phyloP scores from a whole-genome alignment of 2,113 vertebrate species.

The Vulpes vulpes region DNA sequence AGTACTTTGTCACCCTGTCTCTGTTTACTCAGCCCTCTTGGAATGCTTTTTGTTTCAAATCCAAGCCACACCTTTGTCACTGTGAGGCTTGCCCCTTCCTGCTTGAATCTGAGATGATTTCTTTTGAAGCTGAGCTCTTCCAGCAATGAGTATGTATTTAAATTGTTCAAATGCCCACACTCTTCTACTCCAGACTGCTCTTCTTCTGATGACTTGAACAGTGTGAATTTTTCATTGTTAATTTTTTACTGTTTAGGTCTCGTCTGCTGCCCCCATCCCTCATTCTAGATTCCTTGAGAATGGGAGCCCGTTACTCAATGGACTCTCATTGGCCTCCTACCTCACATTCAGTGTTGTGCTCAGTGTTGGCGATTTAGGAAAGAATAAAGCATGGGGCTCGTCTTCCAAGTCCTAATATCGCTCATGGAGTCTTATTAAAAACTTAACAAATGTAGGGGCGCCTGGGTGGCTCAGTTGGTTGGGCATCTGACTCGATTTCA shows the following conservation, averaged over 20 bases:
- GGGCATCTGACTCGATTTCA: background rate
- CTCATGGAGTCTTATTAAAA: background rate
- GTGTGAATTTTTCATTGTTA: background rate
- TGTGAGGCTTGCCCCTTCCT: background rate
- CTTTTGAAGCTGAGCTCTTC: background rate
- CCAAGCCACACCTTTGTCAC: background rate
- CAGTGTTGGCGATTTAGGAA: background rate
- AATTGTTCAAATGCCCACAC: background rate
- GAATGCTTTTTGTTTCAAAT: background rate
- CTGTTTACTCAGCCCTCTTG: background rate
- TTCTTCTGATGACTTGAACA: background rate
- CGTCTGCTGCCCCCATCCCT: accelerated
- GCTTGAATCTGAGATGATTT: background rate
- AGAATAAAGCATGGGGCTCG: background rate
- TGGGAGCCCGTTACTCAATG: background rate
- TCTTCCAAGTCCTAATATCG: background rate
- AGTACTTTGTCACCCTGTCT: background rate
- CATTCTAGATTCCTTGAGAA: background rate
- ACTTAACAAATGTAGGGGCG: background rate
- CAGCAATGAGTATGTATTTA: background rate
- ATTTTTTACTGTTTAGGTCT: background rate
- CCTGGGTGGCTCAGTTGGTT: background rate
- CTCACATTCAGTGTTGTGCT: background rate
- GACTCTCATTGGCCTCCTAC: background rate
- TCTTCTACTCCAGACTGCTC: background rate